Evolutionary conservation across 2,797 vertebrate genomes (phyloP).

Genomic region (Aldrovandia affinis): DNA sequence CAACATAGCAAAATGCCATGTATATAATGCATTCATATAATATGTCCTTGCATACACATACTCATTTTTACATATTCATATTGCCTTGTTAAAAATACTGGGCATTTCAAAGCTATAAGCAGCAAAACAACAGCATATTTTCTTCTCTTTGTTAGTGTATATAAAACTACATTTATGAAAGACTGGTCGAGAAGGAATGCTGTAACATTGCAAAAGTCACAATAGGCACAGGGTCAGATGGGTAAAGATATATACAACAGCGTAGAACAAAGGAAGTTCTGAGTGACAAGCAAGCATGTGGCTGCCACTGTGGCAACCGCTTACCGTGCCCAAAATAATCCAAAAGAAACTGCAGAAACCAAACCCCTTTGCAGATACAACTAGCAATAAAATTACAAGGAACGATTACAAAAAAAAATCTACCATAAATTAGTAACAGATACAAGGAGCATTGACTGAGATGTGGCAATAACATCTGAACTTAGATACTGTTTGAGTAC

Average conservation of each 20-base stretch:
- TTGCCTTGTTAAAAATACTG: neutral
- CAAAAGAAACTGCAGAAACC: slow-evolving; percentile 32
- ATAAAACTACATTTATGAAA: neutral
- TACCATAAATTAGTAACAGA: slow-evolving; percentile 64
- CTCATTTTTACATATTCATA: neutral
- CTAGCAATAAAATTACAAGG: slow-evolving; percentile 57
- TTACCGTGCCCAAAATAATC: slow-evolving; percentile 57
- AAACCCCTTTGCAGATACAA: slow-evolving; percentile 46
- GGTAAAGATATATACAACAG: neutral
- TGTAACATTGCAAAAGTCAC: neutral
- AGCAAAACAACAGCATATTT: neutral
- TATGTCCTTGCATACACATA: neutral
- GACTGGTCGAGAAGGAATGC: neutral
- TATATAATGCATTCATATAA: no score
- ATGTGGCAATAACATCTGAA: neutral
- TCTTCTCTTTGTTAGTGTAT: neutral
- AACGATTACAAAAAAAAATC: slow-evolving; percentile 17
- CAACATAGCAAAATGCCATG: no score
- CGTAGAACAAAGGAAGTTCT: slow-evolving; percentile 29
- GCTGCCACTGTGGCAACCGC: slow-evolving; percentile 61
- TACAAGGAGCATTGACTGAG: slow-evolving; percentile 34
- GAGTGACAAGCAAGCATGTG: slow-evolving; percentile 57
- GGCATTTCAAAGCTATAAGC: neutral
- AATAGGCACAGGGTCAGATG: neutral
- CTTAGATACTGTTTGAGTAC: slow-evolving; percentile 32